These are phyloP conservation scores for Ectemnius lituratus DNA, from an alignment of 2,888 invertebrate species.

Conservation along the genomic window DNA sequence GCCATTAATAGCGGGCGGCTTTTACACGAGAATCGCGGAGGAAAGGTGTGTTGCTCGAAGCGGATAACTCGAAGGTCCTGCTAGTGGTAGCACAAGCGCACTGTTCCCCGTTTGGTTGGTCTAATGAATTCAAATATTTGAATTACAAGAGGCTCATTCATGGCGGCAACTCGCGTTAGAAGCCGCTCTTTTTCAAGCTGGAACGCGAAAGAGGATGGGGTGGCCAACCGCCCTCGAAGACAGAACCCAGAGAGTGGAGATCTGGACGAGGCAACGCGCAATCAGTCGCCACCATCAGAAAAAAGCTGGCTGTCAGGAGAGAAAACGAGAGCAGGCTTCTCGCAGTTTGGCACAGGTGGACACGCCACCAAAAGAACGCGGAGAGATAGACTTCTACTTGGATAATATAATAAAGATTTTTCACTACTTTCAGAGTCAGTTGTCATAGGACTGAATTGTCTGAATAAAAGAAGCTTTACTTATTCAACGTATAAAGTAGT, in stretches of 20 bases:
- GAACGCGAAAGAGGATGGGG: conserved; percentile 20
- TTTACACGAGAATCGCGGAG: conserved; percentile 27
- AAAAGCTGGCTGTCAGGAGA: conserved; percentile 62
- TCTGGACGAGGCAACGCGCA: conserved; percentile 56
- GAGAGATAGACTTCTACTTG: too few species aligned
- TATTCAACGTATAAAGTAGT: neutral
- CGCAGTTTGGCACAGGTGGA: too few species aligned
- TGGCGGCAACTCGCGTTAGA: conserved; percentile 60
- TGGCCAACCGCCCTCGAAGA: conserved; percentile 30
- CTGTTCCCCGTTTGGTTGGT: conserved; percentile 18
- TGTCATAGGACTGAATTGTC: conserved; percentile 1
- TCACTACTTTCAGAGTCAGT: too few species aligned
- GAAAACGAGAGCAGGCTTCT: conserved; percentile 31
- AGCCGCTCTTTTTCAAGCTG: conserved; percentile 39
- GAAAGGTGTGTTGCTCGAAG: conserved; percentile 9
- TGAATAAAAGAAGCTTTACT: too few species aligned
- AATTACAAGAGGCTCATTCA: conserved; percentile 66
- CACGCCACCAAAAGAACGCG: too few species aligned
- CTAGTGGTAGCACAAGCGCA: too few species aligned
- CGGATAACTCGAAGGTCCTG: conserved; percentile 28
- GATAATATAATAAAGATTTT: too few species aligned
- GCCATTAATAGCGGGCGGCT: conserved; percentile 55
- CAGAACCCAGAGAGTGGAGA: conserved; percentile 6
- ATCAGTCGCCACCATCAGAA: conserved; percentile 68
- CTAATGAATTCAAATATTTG: conserved; percentile 72